Evolutionary conservation across 1,140 invertebrate species (phyloP), one percentile per base, ranked within the genome.

Genomic region (Dendrolimus punctatus): DNA sequence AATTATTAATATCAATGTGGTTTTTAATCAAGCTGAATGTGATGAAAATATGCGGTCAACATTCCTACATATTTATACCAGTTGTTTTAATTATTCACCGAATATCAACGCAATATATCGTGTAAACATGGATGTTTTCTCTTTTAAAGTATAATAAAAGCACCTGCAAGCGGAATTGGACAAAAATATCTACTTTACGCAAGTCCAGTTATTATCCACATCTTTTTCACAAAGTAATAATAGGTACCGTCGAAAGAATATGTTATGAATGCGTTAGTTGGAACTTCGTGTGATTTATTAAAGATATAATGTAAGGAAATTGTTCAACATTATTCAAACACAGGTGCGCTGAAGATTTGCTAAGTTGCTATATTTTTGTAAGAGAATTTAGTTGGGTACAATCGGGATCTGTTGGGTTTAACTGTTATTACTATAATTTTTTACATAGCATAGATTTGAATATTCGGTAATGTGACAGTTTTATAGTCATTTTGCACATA

Each of bases 341-440:
- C 82, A 85, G 82, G 82, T 85, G 82, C 68, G 67, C 76, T 77
- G 80, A 82, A 79, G 76, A 83, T 85, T 77, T 76, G 78, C 82
- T 78, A 83, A 80, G 69, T 81, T 70, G 73, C 75, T 67, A 74
- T 85, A 83, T 85, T 81, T 81, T 80, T 76, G 72, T 67, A 65
- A 57, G 64, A 57, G 68, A 78, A 81, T 81, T 76, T 76, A 82
- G 75, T 51, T 45, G 38, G 36, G 42, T 8, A 51, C 36, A 45
- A 38, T 51, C 45, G n/a, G 5, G 40, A 39, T 23, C 23, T 23
- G 23, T 23, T 23, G 23, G 23, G 23, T 23, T 23, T 23, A 23
- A 23, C 23, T 23, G 23, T 23, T 23, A 23, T 23, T 23, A 23
- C 23, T 23, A 23, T 23, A 23, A 23, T 23, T 23, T 23, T 23